phyloP scores from a whole-genome alignment of 2,113 vertebrate genomes.

The Bothrops jararaca region DNA sequence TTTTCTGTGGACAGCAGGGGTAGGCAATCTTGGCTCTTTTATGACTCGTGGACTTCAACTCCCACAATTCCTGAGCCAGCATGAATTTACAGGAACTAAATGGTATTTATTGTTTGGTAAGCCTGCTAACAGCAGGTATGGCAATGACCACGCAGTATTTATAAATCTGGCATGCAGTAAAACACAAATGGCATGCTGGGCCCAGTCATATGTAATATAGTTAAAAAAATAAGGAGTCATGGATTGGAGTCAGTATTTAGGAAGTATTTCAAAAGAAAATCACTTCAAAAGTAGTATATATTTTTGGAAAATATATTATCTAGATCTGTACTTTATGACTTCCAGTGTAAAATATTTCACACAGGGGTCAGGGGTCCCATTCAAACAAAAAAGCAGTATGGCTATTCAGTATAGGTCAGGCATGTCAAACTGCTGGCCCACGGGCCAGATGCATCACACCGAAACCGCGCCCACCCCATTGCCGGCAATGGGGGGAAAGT shows the following conservation, averaged over 20 bases:
- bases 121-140: background rate
- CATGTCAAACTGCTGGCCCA: too few relatives aligned
- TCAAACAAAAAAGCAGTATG: background rate
- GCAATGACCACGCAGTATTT: background rate
- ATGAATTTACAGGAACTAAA: background rate
- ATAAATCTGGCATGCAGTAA: background rate
- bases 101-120: background rate
- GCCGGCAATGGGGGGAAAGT: too few relatives aligned
- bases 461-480: too few relatives aligned
- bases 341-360: background rate
- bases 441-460: too few relatives aligned
- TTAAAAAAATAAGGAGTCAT: background rate
- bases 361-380: background rate
- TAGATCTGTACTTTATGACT: background rate
- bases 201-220: background rate
- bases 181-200: slow-evolving; percentile 7
- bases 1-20: background rate
- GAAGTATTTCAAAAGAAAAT: background rate
- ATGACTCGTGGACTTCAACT: too few relatives aligned
- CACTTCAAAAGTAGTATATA: background rate
- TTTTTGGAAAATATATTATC: background rate
- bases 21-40: too few relatives aligned
- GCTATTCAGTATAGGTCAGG: background rate
- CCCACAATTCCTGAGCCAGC: too few relatives aligned
- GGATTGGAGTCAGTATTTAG: background rate